Evolutionary conservation across 2,888 invertebrate species (phyloP).

Genomic region (Spodoptera picta): DNA sequence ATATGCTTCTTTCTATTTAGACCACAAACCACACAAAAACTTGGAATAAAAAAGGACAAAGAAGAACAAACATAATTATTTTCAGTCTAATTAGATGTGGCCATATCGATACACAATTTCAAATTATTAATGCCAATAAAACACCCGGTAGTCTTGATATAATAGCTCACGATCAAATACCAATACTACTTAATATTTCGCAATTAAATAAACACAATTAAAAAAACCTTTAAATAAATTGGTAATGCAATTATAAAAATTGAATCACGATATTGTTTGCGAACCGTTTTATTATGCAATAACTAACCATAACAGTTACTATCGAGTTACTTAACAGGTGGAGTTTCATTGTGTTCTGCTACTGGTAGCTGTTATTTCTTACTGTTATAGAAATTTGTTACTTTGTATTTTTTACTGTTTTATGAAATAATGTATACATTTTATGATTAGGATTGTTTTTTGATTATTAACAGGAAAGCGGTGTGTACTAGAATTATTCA

Average conservation of each 20-base stretch:
- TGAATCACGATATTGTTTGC: constrained; percentile 51
- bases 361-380: constrained; percentile 4
- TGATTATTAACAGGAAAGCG: too few relatives aligned
- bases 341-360: constrained; percentile 11
- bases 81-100: too few relatives aligned
- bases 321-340: constrained; percentile 23
- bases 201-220: constrained; percentile 38
- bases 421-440: too few relatives aligned
- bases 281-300: constrained; percentile 45
- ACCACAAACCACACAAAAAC: constrained; percentile 4
- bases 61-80: too few relatives aligned
- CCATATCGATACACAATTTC: too few relatives aligned
- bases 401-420: too few relatives aligned
- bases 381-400: neutral
- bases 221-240: constrained; percentile 19
- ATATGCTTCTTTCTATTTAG: neutral
- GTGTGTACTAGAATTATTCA: too few relatives aligned
- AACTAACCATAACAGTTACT: constrained; percentile 24
- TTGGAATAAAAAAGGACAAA: too few relatives aligned
- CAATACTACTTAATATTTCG: constrained; percentile 24
- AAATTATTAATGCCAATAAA: neutral
- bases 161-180: constrained; percentile 28
- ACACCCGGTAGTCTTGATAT: constrained; percentile 41
- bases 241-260: constrained; percentile 48
- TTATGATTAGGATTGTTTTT: too few relatives aligned